Evolutionary conservation across 2,888 invertebrate species (phyloP).

Genomic region (Mechanitis mazaeus): DNA sequence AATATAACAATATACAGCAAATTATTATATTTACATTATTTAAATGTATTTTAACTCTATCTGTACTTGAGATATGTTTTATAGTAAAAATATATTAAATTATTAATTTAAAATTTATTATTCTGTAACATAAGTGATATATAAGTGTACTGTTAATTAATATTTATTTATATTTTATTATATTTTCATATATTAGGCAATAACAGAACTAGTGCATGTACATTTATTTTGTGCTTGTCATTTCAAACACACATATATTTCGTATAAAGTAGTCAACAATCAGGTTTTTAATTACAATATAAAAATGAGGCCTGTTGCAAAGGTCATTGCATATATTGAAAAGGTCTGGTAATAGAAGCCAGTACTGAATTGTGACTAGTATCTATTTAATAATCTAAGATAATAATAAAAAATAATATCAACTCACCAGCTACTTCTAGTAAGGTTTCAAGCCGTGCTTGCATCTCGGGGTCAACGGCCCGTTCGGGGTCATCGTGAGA

Average conservation of each 20-base stretch:
- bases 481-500: slow-evolving; percentile 79
- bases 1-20: too few species aligned
- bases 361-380: too few species aligned
- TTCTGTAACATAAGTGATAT: too few species aligned
- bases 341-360: slow-evolving; percentile 2
- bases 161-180: too few species aligned
- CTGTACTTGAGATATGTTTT: too few species aligned
- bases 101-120: too few species aligned
- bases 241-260: not conserved
- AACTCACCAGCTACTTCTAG: slow-evolving; percentile 90
- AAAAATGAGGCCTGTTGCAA: slow-evolving; percentile 11
- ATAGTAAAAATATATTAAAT: too few species aligned
- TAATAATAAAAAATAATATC: not conserved
- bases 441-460: slow-evolving; percentile 93
- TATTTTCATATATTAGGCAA: too few species aligned
- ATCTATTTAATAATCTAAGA: too few species aligned
- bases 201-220: not conserved
- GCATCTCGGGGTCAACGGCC: slow-evolving; percentile 89
- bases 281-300: slow-evolving; percentile 4
- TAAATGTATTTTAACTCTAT: too few species aligned
- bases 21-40: too few species aligned
- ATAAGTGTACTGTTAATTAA: too few species aligned
- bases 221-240: not conserved
- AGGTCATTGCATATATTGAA: slow-evolving; percentile 18
- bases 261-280: not conserved